These are phyloP conservation scores for Heliconius ethilla DNA, from an alignment of 2,888 invertebrate species.

Conservation along the genomic window DNA sequence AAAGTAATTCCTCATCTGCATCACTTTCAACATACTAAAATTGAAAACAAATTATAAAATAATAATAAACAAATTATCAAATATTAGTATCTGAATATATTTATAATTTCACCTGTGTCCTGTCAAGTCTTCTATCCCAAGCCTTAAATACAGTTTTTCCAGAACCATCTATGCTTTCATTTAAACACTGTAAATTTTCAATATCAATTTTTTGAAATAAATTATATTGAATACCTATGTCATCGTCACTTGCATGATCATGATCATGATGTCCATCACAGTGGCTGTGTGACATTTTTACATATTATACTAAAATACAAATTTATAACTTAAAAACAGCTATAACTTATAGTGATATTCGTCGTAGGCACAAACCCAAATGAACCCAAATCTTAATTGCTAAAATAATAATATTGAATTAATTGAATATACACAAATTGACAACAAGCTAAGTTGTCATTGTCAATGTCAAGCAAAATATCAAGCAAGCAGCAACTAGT, in stretches of 20 bases:
- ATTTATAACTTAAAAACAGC: constrained; percentile 3
- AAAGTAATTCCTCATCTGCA: constrained; percentile 96
- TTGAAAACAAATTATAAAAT: background rate
- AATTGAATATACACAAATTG: too few relatives aligned
- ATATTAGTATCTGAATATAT: constrained; percentile 46
- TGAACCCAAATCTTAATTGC: background rate
- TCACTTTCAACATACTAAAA: constrained; percentile 97
- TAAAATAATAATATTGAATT: too few relatives aligned
- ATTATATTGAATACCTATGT: constrained; percentile 90
- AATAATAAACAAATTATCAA: background rate
- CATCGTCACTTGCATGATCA: constrained; percentile 84
- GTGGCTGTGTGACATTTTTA: constrained; percentile 81
- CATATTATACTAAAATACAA: background rate
- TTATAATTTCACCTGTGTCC: constrained; percentile 83
- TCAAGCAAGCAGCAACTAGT: too few relatives aligned
- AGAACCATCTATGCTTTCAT: constrained; percentile 92
- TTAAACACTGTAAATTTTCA: constrained; percentile 93
- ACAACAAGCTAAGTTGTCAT: too few relatives aligned
- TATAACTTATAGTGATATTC: background rate
- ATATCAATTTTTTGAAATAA: constrained; percentile 94
- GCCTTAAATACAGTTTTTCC: constrained; percentile 95
- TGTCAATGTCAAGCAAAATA: too few relatives aligned
- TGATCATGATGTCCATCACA: constrained; percentile 84
- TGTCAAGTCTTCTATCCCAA: constrained; percentile 92
- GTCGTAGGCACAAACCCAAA: background rate